Evolutionary conservation across 1,140 invertebrate genomes (phyloP).

Genomic region (Apocrypta bakeri): DNA sequence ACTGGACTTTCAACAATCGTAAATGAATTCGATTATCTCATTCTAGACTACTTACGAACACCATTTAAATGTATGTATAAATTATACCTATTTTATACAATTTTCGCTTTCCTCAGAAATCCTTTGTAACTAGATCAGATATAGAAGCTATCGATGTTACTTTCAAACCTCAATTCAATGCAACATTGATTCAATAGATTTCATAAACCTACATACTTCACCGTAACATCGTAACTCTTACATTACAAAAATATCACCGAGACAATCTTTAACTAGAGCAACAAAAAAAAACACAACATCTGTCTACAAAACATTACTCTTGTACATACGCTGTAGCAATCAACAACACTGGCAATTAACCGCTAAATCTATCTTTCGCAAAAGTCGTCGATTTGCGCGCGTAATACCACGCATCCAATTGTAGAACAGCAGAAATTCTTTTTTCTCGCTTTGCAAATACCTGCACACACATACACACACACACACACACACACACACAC

Average conservation of each 20-base stretch:
- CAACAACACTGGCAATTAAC: no score
- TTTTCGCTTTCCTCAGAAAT: neutral
- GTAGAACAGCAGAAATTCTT: no score
- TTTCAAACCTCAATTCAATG: neutral
- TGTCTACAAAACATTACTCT: neutral
- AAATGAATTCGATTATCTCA: neutral
- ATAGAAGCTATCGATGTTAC: neutral
- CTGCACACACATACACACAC: no score
- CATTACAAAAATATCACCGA: neutral
- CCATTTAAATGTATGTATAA: neutral
- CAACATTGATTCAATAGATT: conserved; percentile 5
- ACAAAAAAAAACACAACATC: neutral
- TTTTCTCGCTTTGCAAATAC: no score
- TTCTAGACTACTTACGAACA: no score
- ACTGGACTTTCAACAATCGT: no score
- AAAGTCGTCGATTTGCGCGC: no score
- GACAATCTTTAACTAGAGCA: neutral
- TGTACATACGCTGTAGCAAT: neutral
- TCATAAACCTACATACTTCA: neutral
- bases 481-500: no score
- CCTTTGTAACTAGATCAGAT: conserved; percentile 14
- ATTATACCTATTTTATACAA: neutral
- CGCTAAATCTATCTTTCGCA: no score
- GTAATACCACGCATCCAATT: no score
- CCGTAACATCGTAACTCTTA: neutral